Percentiles rank a stretch among this genome's conserved stretches.
These are phyloP conservation scores for Tachina grossa DNA, from an alignment of 2,888 invertebrate genomes.

Conservation along the genomic window DNA sequence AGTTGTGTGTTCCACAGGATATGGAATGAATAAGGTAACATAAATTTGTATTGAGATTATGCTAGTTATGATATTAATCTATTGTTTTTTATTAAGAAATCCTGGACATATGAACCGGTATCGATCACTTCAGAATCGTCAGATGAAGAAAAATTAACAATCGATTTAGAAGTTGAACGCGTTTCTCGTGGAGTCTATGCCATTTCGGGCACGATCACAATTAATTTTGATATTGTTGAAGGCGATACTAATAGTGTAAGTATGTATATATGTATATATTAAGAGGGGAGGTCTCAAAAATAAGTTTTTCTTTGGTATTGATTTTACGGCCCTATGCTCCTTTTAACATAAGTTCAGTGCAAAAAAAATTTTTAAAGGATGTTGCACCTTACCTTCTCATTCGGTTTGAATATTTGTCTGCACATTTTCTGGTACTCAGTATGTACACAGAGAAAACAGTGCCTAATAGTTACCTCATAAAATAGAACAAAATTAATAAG, in stretches of 20 bases:
- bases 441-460: no score
- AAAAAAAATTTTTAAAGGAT: no score
- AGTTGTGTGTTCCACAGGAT: not conserved
- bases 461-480: no score
- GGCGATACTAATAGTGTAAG: conserved; percentile 50
- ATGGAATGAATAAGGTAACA: not conserved
- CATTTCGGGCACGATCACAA: conserved; percentile 32
- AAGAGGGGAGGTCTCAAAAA: no score
- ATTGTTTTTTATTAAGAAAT: conserved; percentile 30
- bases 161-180: conserved; percentile 61
- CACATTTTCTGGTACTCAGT: no score
- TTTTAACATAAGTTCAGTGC: no score
- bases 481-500: no score
- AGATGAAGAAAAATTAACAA: conserved; percentile 29
- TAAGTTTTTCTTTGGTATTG: no score
- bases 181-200: conserved; percentile 70
- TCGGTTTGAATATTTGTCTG: no score
- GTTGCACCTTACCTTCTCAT: no score
- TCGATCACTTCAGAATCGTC: conserved; percentile 33
- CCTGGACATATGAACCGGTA: conserved; percentile 71
- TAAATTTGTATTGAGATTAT: not conserved
- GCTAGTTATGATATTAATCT: not conserved
- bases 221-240: conserved; percentile 39
- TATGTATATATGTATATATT: not conserved
- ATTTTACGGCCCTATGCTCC: no score